Evolutionary conservation across 2,797 vertebrate species (phyloP), one percentile per base, ranked within the genome.

Genomic region (Hippocampus kuda): DNA sequence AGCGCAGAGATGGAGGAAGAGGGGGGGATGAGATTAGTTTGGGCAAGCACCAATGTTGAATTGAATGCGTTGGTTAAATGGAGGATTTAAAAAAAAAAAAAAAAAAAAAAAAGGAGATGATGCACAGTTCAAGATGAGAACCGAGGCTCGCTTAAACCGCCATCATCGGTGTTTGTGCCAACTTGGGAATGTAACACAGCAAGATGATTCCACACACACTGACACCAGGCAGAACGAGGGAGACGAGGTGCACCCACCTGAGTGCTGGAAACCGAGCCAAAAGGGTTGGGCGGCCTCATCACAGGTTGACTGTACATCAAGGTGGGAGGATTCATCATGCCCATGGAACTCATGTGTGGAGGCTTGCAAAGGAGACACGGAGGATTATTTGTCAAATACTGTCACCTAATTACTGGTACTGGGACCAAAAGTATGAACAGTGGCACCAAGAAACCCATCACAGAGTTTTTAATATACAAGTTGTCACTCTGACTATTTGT

Each of bases 221-320:
- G 11, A 34, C 49, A 15, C 26, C 48, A n/a, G 20, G 22, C 13
- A 24, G 51, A 7, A 44, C 46, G 73, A 79, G 74, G 51, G 77
- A 59, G 73, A 42, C 68, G 53, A 64, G 75, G 15, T 10, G 65
- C 76, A 82, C 87, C 72, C 88, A 99, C 97, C 94, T 99, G 97
- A 86, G 96, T 94, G 82, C 96, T 96, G 1, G 97, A 95, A 90
- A 97, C 94, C 48, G 96, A 93, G 84, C 97, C 94, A 57, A 99
- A 99, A 38, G 97, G 97, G 85, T 99, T 99, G 85, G 95, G 94
- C 75, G 96, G 94, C 92, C 97, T 94, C 94, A 99, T 95, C 80
- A 93, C 93, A 46, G 97, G 95, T 81, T 99, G 97, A 69, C 88
- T 93, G 88, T 99, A 99, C 94, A 99, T 98, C 93, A 99, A 94